phyloP scores from a whole-genome alignment of 1,140 invertebrate genomes.

The Philopotamus ludificatus region DNA sequence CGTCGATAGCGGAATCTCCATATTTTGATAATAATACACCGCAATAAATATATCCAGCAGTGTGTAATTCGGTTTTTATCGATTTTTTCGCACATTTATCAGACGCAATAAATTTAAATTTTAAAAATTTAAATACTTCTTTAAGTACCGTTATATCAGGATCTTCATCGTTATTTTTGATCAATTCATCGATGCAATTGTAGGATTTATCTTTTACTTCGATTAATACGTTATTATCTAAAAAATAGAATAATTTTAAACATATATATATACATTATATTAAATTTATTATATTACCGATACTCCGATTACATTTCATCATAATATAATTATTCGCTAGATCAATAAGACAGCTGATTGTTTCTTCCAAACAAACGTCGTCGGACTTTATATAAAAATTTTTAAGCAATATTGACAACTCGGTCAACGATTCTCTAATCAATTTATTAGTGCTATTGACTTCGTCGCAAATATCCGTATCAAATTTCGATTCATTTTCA shows the following conservation, averaged over 20 bases:
- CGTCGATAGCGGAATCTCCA: conserved; percentile 9
- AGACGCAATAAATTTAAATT: not conserved
- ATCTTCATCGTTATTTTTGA: not conserved
- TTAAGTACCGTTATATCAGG: conserved; percentile 8
- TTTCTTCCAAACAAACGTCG: conserved; percentile 29
- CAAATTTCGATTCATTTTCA: conserved; percentile 25
- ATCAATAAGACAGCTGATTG: conserved; percentile 29
- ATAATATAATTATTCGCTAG: conserved; percentile 21
- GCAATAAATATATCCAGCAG: conserved; percentile 24
- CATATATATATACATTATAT: too few species aligned
- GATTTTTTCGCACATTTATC: conserved; percentile 12
- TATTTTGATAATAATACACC: conserved; percentile 21
- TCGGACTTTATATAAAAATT: conserved; percentile 16
- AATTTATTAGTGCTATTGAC: conserved; percentile 10
- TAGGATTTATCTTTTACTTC: too few species aligned
- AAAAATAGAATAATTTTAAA: too few species aligned
- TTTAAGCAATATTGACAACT: conserved; percentile 15
- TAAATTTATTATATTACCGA: conserved; percentile 21
- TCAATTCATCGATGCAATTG: too few species aligned
- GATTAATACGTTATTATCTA: too few species aligned
- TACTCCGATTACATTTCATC: conserved; percentile 4
- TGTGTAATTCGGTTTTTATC: conserved; percentile 15
- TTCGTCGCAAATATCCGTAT: too few species aligned
- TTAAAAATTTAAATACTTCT: conserved; percentile 5
- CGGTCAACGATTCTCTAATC: conserved; percentile 21